phyloP scores from a whole-genome alignment of 2,888 invertebrate species.

The Microplitis manilae region DNA sequence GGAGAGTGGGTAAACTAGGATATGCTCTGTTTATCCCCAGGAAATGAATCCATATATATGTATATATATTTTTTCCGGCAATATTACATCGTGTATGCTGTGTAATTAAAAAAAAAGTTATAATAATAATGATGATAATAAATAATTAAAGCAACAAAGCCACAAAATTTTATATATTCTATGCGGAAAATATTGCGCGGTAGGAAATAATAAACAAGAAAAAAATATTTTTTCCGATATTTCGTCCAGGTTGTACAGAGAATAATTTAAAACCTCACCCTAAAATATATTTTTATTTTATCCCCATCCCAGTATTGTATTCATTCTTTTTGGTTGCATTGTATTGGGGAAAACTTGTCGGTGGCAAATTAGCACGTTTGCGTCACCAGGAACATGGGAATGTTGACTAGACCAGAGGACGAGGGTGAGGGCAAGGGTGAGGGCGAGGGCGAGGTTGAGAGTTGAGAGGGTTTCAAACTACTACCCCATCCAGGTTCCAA shows the following conservation, averaged over 20 bases:
- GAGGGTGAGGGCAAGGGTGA: conserved; percentile 18
- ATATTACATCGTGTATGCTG: not conserved
- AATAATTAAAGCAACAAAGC: not conserved
- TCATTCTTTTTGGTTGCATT: conserved; percentile 6
- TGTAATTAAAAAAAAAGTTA: not conserved
- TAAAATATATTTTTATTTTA: conserved; percentile 28
- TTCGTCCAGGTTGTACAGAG: conserved; percentile 6
- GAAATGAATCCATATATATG: not conserved
- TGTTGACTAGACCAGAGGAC: conserved; percentile 31
- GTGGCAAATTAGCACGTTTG: conserved; percentile 36
- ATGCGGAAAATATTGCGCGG: conserved; percentile 5
- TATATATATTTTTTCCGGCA: not conserved
- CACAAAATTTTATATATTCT: conserved; percentile 3
- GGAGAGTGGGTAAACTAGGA: not conserved
- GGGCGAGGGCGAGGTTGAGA: conserved; percentile 20
- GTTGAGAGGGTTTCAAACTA: conserved; percentile 10
- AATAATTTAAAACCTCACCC: conserved; percentile 27
- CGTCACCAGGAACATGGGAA: conserved; percentile 30
- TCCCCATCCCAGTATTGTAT: not conserved
- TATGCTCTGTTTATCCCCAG: not conserved
- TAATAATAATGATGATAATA: not conserved
- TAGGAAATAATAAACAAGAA: not conserved
- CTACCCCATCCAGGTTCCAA: conserved; percentile 9
- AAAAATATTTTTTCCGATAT: not conserved
- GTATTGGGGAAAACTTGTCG: conserved; percentile 36